Percentiles rank a stretch among this genome's conserved stretches.
These are phyloP conservation scores for Phyllotis vaccarum DNA, from an alignment of 2,797 vertebrate species.

Conservation along the genomic window DNA sequence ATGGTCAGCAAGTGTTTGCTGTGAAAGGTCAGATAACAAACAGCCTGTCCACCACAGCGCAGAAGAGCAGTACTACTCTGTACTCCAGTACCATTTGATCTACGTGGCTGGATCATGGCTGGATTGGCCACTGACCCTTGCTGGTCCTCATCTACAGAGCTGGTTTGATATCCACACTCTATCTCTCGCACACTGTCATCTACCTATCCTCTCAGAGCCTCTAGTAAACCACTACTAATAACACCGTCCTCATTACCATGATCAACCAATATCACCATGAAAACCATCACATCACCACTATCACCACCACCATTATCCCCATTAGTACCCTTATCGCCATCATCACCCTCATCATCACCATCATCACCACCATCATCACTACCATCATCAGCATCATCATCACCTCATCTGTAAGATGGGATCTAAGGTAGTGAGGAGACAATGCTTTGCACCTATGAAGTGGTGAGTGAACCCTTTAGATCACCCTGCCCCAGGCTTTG, in stretches of 20 bases:
- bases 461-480: too few species aligned
- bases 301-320: fast-evolving
- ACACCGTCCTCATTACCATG: background rate
- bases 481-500: background rate
- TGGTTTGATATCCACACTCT: background rate
- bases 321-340: fast-evolving
- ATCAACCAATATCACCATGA: background rate
- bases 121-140: background rate
- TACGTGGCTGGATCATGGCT: background rate
- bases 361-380: fast-evolving
- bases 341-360: background rate
- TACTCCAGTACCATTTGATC: background rate
- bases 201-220: background rate
- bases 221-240: background rate
- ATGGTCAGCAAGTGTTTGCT: background rate
- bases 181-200: background rate
- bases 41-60: fast-evolving
- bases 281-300: background rate
- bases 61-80: background rate
- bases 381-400: background rate
- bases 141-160: background rate
- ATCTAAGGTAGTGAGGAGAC: background rate
- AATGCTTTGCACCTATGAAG: background rate
- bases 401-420: background rate
- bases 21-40: background rate